phyloP scores from a whole-genome alignment of 2,888 invertebrate species.

The Meta bourneti region DNA sequence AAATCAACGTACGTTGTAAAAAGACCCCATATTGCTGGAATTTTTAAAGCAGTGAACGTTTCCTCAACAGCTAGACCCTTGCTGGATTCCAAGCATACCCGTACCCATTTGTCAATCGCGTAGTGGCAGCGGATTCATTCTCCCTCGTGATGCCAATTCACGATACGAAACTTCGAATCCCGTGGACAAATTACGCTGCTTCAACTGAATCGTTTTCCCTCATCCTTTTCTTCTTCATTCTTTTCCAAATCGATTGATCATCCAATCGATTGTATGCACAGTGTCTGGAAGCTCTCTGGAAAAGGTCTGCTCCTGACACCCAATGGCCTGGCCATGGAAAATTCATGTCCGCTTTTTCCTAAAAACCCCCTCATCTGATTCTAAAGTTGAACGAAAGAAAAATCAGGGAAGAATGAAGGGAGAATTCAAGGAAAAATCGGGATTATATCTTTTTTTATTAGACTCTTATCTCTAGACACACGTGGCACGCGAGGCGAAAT shows the following conservation, averaged over 20 bases:
- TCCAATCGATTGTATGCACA: constrained; percentile 61
- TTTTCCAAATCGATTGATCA: constrained; percentile 49
- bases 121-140: not conserved
- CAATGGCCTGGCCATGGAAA: constrained; percentile 52
- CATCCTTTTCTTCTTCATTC: not conserved
- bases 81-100: too few relatives aligned
- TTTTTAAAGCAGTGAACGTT: too few relatives aligned
- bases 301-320: constrained; percentile 47
- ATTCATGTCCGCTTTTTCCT: constrained; percentile 36
- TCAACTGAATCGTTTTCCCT: constrained; percentile 7
- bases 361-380: constrained; percentile 26
- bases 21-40: too few relatives aligned
- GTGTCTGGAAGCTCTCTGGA: constrained; percentile 29
- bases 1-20: too few relatives aligned
- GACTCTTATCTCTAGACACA: constrained; percentile 27
- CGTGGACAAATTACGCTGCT: constrained; percentile 34
- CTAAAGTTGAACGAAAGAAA: not conserved
- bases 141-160: not conserved
- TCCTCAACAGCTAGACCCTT: too few relatives aligned
- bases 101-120: too few relatives aligned
- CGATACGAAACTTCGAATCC: not conserved
- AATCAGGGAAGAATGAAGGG: not conserved
- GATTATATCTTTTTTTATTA: constrained; percentile 45
- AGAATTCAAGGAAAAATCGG: constrained; percentile 18
- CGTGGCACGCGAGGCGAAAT: constrained; percentile 45